phyloP scores from a whole-genome alignment of 2,797 vertebrate species.

The Ceryle rudis region DNA sequence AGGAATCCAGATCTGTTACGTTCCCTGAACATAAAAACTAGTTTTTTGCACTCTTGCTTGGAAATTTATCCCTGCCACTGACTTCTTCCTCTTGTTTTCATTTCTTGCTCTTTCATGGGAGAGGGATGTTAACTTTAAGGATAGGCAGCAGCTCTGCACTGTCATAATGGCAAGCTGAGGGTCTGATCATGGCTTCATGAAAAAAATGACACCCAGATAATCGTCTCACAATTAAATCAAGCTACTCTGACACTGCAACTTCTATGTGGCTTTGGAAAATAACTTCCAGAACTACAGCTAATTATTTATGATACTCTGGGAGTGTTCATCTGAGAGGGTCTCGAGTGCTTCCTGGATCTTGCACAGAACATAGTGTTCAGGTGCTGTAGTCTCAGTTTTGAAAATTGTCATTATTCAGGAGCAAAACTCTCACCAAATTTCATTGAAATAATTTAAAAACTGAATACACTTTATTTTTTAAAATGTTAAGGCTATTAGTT shows the following conservation, averaged over 20 bases:
- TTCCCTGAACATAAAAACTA: not conserved
- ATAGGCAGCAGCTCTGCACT: not conserved
- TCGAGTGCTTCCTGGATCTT: not conserved
- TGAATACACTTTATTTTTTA: not conserved
- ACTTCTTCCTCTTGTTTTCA: not conserved
- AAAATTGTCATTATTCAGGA: not conserved
- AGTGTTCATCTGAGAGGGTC: not conserved
- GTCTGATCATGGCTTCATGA: not conserved
- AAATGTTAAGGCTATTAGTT: not conserved
- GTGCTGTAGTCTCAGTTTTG: not conserved
- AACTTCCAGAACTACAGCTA: not conserved
- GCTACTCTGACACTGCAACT: not conserved
- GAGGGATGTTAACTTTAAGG: not conserved
- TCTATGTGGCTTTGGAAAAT: conserved; percentile 4
- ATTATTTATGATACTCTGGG: not conserved
- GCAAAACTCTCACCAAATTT: not conserved
- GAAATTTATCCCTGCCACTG: not conserved
- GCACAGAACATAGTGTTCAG: not conserved
- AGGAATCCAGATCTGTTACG: not conserved
- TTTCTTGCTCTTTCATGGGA: not conserved
- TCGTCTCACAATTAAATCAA: not conserved
- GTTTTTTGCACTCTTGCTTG: not conserved
- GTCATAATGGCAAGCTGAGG: not conserved
- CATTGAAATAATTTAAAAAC: not conserved
- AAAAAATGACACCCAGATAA: not conserved